Conservation (phyloP, 1,140 invertebrate species). For the Galleria mellonella region DNA sequence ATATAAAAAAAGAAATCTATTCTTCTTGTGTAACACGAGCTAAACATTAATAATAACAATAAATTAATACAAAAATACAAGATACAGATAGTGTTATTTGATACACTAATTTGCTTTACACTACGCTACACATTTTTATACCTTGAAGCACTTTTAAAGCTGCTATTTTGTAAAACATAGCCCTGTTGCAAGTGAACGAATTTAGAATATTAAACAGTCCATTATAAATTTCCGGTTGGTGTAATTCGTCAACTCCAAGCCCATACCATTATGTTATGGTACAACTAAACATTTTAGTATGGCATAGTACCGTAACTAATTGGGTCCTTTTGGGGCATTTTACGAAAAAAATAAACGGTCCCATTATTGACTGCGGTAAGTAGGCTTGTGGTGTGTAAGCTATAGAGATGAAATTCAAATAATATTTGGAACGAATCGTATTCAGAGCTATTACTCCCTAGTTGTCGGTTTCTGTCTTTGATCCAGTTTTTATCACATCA, state of each 20-base stretch:
- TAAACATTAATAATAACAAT: too few species aligned
- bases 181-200: too few species aligned
- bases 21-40: too few species aligned
- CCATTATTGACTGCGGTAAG: slow-evolving; percentile 24
- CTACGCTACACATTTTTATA: too few species aligned
- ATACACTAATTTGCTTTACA: too few species aligned
- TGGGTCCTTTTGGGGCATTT: slow-evolving; percentile 40
- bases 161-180: too few species aligned
- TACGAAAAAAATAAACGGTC: slow-evolving; percentile 43
- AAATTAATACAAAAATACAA: too few species aligned
- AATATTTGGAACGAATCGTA: slow-evolving; percentile 8
- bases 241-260: background rate
- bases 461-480: too few species aligned
- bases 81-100: too few species aligned
- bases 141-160: too few species aligned
- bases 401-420: slow-evolving; percentile 5
- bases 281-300: slow-evolving; percentile 26
- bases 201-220: background rate
- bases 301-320: slow-evolving; percentile 49
- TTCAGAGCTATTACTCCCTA: background rate
- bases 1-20: too few species aligned
- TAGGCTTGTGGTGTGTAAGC: slow-evolving; percentile 27
- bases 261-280: slow-evolving; percentile 3
- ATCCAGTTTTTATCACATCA: too few species aligned
- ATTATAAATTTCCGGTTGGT: background rate